These are phyloP conservation scores for Picathartes gymnocephalus DNA, from an alignment of 2,113 vertebrate species.

Conservation along the genomic window DNA sequence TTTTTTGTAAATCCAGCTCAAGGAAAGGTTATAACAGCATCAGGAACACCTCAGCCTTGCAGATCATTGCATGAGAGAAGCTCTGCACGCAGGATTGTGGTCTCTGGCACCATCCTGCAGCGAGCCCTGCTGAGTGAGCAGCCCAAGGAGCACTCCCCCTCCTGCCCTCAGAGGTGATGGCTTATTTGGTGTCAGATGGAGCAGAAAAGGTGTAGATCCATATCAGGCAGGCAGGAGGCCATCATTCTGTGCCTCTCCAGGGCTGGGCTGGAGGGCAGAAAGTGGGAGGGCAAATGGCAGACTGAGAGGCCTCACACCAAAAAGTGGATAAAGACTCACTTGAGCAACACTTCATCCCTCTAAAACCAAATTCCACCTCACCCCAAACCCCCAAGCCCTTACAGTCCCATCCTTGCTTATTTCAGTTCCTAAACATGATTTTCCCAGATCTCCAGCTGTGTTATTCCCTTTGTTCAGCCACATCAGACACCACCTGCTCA, in stretches of 20 bases:
- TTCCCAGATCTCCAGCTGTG: background rate
- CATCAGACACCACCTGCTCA: fast-evolving
- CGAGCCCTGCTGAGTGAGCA: background rate
- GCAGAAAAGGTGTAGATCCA: background rate
- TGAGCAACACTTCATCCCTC: background rate
- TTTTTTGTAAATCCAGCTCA: background rate
- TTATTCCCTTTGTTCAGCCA: background rate
- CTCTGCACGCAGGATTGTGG: background rate
- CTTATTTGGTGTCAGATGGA: background rate
- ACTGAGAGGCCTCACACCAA: background rate
- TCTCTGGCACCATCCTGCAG: background rate
- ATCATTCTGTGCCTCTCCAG: fast-evolving
- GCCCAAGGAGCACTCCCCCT: background rate
- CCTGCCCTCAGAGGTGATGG: background rate
- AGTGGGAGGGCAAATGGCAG: background rate
- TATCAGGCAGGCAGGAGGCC: background rate
- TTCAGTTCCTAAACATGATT: background rate
- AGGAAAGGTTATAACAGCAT: background rate
- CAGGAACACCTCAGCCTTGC: background rate
- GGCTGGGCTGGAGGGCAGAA: background rate
- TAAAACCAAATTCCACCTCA: background rate
- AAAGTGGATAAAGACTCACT: background rate
- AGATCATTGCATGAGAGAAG: background rate
- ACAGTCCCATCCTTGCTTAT: background rate
- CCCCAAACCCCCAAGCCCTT: background rate